Conservation (phyloP, 2,888 invertebrate species). For the Gastrophysa polygoni region DNA sequence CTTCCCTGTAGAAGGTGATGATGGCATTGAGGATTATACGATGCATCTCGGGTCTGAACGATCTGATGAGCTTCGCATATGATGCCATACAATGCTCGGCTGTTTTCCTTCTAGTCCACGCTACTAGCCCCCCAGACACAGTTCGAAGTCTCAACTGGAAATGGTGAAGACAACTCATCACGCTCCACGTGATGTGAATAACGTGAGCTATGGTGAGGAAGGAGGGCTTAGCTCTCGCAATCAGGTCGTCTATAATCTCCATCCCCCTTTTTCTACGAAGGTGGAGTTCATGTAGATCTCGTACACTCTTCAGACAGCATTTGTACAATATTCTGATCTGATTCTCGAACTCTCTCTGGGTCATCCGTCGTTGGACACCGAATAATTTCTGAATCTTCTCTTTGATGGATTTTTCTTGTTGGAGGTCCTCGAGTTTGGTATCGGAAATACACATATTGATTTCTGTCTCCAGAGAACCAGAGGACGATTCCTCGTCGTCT, state of each 20-base stretch:
- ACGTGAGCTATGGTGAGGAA: constrained; percentile 36
- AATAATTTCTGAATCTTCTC: constrained; percentile 5
- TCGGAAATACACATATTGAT: constrained; percentile 16
- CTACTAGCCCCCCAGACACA: constrained; percentile 10
- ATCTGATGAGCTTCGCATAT: constrained; percentile 43
- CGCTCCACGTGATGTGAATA: constrained; percentile 49
- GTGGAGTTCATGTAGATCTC: constrained; percentile 39
- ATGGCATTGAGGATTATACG: constrained; percentile 52
- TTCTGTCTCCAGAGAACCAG: too few relatives aligned
- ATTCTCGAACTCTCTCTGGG: constrained; percentile 17
- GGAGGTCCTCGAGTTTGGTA: constrained; percentile 15
- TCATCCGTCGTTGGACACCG: constrained; percentile 12
- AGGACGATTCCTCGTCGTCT: too few relatives aligned
- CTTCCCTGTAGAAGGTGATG: constrained; percentile 53
- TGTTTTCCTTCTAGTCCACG: constrained; percentile 29
- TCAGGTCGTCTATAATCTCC: constrained; percentile 36
- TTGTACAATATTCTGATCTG: constrained; percentile 25
- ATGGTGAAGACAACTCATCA: constrained; percentile 52
- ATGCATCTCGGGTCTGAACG: constrained; percentile 46
- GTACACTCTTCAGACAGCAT: constrained; percentile 38
- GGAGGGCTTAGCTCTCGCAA: constrained; percentile 32
- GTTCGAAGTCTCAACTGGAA: constrained; percentile 46
- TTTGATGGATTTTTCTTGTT: constrained; percentile 2
- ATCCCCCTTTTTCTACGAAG: constrained; percentile 30
- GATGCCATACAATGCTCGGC: constrained; percentile 40